phyloP scores from a whole-genome alignment of 2,113 vertebrate species.

The Onychostruthus taczanowskii region DNA sequence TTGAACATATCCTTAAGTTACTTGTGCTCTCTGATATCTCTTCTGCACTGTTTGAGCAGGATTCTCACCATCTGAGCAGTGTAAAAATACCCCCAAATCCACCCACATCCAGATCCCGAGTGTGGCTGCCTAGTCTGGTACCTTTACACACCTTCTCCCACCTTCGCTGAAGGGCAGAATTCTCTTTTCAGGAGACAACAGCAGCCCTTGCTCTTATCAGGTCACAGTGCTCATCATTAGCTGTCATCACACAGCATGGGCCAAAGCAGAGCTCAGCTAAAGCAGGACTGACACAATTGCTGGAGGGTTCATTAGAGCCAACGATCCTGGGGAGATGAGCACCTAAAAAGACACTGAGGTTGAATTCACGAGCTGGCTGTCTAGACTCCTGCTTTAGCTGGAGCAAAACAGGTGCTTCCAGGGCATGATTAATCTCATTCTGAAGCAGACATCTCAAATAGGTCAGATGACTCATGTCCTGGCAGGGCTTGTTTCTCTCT shows the following conservation, averaged over 20 bases:
- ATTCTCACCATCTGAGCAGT: not conserved
- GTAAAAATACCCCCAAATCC: not conserved
- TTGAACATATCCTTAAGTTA: not conserved
- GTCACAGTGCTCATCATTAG: constrained; percentile 15
- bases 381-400: constrained; percentile 43
- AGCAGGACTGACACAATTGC: not conserved
- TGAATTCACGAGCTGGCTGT: constrained; percentile 35
- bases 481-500: constrained; percentile 33
- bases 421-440: constrained; percentile 34
- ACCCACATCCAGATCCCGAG: not conserved
- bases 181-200: not conserved
- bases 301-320: constrained; percentile 19
- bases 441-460: constrained; percentile 42
- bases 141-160: not conserved
- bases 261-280: not conserved
- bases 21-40: not conserved
- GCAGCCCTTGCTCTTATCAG: constrained; percentile 8
- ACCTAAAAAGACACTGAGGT: not conserved
- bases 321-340: not conserved
- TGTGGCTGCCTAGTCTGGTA: not conserved
- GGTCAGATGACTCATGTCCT: constrained; percentile 62
- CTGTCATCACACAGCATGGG: constrained; percentile 14
- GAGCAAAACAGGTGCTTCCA: constrained; percentile 45
- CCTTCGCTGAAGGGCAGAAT: not conserved
- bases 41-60: not conserved